A percentile compares a stretch with the other conserved stretches of the same genome.
Conservation (phyloP, 2,113 vertebrate species). For the Microcebus lehilahytsara region DNA sequence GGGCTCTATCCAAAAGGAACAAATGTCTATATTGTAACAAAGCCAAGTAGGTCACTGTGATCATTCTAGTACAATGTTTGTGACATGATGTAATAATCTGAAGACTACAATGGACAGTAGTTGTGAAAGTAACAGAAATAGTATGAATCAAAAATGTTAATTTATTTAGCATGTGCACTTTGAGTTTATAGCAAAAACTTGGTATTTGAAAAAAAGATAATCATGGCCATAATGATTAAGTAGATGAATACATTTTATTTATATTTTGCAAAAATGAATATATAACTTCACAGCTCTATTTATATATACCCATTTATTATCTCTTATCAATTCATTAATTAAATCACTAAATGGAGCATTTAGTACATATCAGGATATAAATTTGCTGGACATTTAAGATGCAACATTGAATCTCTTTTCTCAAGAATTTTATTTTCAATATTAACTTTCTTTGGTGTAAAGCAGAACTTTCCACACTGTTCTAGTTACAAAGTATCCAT, state of each 20-base stretch:
- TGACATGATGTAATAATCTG: not conserved
- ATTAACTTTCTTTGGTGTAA: not conserved
- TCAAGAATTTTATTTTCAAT: not conserved
- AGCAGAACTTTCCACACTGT: not conserved
- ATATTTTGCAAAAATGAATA: not conserved
- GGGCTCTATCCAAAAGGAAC: not conserved
- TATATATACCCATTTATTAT: not conserved
- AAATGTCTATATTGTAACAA: not conserved
- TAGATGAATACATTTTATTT: not conserved
- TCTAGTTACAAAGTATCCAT: not conserved
- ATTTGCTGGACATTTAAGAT: not conserved
- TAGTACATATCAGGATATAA: not conserved
- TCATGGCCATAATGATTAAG: not conserved
- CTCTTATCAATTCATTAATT: not conserved
- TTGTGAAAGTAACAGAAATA: not conserved
- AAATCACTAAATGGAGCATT: not conserved
- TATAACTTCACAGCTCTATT: not conserved
- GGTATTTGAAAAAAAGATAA: not conserved
- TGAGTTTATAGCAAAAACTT: not conserved
- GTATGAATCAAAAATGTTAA: fast-evolving
- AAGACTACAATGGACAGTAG: not conserved
- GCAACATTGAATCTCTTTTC: not conserved
- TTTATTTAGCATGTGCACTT: too few relatives aligned
- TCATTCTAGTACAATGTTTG: not conserved
- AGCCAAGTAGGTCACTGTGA: not conserved